Conservation (phyloP, 1,140 invertebrate species). For the Drosophila tristis region DNA sequence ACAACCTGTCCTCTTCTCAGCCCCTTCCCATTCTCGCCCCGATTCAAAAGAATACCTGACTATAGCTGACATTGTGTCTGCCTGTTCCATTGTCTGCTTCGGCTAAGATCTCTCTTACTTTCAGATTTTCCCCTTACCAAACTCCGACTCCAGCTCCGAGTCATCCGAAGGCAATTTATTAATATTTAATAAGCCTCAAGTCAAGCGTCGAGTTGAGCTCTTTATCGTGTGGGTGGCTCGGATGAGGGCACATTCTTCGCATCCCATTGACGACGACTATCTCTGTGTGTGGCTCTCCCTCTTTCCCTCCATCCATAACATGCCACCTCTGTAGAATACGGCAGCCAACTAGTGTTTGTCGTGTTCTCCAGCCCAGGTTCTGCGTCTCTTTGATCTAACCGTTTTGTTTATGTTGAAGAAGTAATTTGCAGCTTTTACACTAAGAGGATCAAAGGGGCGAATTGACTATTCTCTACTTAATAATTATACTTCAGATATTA, state of each 20-base stretch:
- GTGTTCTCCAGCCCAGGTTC: not conserved
- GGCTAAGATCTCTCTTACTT: constrained; percentile 35
- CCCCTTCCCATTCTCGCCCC: not conserved
- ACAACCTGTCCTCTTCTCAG: constrained; percentile 44
- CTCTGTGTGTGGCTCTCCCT: constrained; percentile 46
- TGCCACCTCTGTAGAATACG: constrained; percentile 11
- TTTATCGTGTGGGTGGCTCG: constrained; percentile 62
- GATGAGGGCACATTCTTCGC: constrained; percentile 58
- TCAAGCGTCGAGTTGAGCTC: constrained; percentile 32
- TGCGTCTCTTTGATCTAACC: constrained; percentile 48
- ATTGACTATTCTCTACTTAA: no score
- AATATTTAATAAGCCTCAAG: constrained; percentile 61
- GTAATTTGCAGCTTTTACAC: constrained; percentile 46
- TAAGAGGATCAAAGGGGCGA: not conserved
- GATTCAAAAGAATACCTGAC: constrained; percentile 48
- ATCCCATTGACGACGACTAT: constrained; percentile 33
- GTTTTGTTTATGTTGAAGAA: constrained; percentile 57
- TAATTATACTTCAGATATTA: no score
- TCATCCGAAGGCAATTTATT: constrained; percentile 56
- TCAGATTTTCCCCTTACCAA: constrained; percentile 8
- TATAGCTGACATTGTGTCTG: constrained; percentile 58
- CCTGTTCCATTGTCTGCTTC: constrained; percentile 33
- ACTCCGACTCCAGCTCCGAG: constrained; percentile 26
- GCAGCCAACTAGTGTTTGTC: constrained; percentile 24
- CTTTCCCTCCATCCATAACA: not conserved